A percentile compares a stretch with the other conserved stretches of the same genome.
phyloP scores from a whole-genome alignment of 2,113 vertebrate genomes.

The Cinclus mexicanus region DNA sequence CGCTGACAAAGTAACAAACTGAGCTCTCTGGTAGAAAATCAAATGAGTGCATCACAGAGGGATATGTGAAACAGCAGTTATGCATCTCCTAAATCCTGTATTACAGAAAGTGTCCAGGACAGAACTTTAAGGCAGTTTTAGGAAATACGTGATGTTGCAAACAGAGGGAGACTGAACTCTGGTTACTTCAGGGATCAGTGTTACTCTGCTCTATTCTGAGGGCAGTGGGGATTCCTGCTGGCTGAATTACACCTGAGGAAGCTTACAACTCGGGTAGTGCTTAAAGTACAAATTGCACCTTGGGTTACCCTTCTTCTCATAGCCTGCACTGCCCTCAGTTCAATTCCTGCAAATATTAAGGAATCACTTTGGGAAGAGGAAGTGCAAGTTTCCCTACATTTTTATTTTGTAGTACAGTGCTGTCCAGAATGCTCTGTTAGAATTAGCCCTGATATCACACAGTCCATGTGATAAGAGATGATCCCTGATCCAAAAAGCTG shows the following conservation, averaged over 20 bases:
- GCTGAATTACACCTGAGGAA: not conserved
- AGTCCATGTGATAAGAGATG: not conserved
- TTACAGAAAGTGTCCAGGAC: not conserved
- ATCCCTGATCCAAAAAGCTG: slow-evolving; percentile 3
- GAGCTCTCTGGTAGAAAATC: not conserved
- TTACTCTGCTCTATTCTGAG: not conserved
- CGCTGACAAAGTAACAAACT: not conserved
- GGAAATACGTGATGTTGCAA: not conserved
- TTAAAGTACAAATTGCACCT: not conserved
- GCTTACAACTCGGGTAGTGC: not conserved
- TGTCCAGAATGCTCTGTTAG: not conserved
- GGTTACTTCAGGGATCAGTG: not conserved
- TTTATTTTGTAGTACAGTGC: not conserved
- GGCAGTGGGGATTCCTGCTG: not conserved
- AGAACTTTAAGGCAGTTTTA: not conserved
- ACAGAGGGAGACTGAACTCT: not conserved
- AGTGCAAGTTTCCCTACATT: not conserved
- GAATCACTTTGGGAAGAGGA: not conserved
- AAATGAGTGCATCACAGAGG: not conserved
- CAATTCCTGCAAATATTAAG: not conserved
- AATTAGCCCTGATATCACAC: not conserved
- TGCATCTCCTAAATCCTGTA: not conserved
- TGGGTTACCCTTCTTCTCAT: not conserved
- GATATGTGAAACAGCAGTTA: not conserved
- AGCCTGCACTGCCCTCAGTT: not conserved